Percentiles rank a stretch among this genome's conserved stretches.
These are phyloP conservation scores for Rhyacophila evoluta DNA, from an alignment of 2,888 invertebrate species.

Conservation along the genomic window DNA sequence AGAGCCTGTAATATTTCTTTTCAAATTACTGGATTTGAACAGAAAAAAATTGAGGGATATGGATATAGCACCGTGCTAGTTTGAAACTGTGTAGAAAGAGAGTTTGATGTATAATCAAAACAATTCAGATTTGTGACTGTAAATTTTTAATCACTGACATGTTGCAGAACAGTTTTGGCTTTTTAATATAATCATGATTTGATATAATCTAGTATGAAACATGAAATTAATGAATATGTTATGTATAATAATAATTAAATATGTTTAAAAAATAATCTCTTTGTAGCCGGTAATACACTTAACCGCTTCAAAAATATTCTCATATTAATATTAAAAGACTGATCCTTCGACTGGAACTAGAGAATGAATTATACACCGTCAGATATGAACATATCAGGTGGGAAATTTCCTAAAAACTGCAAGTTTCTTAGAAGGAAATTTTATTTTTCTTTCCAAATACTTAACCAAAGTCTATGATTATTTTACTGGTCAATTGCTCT, in stretches of 20 bases:
- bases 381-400: constrained; percentile 17
- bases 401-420: not conserved
- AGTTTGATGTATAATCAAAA: too few relatives aligned
- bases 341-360: constrained; percentile 16
- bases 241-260: not conserved
- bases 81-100: too few relatives aligned
- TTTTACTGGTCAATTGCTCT: too few relatives aligned
- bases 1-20: too few relatives aligned
- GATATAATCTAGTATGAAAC: not conserved
- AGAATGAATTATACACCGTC: not conserved
- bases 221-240: not conserved
- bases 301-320: not conserved
- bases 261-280: not conserved
- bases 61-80: too few relatives aligned
- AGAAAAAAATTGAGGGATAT: too few relatives aligned
- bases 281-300: not conserved
- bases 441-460: constrained; percentile 18
- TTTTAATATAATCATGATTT: not conserved
- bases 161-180: not conserved
- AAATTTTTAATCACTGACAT: too few relatives aligned
- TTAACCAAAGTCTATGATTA: constrained; percentile 11
- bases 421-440: constrained; percentile 14
- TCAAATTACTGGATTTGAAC: too few relatives aligned
- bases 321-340: constrained; percentile 13
- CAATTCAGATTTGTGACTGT: too few relatives aligned